Evolutionary conservation across 2,797 vertebrate genomes (phyloP).

Genomic region (Bradypodion ventrale): DNA sequence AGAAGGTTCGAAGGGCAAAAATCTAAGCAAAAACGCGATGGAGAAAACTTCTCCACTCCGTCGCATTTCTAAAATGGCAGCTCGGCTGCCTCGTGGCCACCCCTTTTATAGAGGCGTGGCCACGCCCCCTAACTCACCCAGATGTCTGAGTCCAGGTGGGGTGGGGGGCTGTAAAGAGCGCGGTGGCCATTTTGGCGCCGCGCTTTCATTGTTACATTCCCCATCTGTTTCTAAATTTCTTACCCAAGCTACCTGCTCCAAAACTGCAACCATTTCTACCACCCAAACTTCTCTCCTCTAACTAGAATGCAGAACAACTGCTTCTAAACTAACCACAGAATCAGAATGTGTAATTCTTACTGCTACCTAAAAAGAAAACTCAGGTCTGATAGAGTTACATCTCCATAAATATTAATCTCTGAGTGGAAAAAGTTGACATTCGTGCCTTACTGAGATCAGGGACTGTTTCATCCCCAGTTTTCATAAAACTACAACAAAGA

Average conservation of each 20-base stretch:
- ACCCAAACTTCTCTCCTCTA: background rate
- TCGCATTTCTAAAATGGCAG: too few species aligned
- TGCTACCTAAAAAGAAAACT: background rate
- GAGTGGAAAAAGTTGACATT: background rate
- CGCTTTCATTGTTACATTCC: background rate
- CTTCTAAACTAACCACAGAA: background rate
- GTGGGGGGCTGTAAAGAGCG: too few species aligned
- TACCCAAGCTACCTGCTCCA: background rate
- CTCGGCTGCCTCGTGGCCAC: too few species aligned
- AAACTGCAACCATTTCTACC: background rate
- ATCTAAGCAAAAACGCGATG: too few species aligned
- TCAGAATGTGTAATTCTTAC: background rate
- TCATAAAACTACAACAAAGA: conserved; percentile 11
- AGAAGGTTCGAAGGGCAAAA: too few species aligned
- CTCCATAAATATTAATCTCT: background rate
- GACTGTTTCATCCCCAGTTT: conserved; percentile 26
- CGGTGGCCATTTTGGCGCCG: too few species aligned
- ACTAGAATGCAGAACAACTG: background rate
- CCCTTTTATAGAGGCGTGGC: too few species aligned
- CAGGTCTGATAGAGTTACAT: background rate
- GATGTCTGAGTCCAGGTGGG: too few species aligned
- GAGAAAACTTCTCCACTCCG: too few species aligned
- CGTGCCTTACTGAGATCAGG: conserved; percentile 17
- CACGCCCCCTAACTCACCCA: too few species aligned
- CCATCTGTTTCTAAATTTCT: background rate